Evolutionary conservation across 2,113 vertebrate genomes (phyloP), one percentile per base, ranked within the genome.

Genomic region (Centrocercus urophasianus): DNA sequence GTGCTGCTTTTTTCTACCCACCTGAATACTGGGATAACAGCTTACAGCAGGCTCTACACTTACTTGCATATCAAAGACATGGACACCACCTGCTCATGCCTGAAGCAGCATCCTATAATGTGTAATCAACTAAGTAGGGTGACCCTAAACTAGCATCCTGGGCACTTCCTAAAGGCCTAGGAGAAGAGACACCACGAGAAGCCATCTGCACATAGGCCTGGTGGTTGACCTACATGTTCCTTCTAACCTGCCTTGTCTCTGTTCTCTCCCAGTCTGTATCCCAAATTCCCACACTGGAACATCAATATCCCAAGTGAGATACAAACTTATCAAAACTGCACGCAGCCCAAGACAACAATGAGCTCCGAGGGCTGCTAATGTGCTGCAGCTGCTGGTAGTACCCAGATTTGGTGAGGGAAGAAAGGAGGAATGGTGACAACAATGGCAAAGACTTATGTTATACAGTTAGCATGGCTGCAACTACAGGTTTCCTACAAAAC

Each of bases 261-360:
- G 10, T 13, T 71, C 81, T 40, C 45, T 38, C 18, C 30, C 50
- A 24, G 61, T 9, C 45, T 1, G 0, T 24, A 61, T 22, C 43
- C 42, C 73, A 22, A 11, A 54, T 28, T 79, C 18, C 52, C 34
- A 48, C 21, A 24, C 45, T 47, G 57, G 77, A 38, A 59, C 12
- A 8, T 0, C 12, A 8, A 1, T 18, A 40, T 40, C 34, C 48
- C 32, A 67, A 42, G n/a, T 5, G 38, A 36, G 45, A 65, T 2
- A 16, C 32, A 34, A 34, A 8, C 61, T 43, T 45, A 71, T 20
- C 64, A 36, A 42, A 77, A 60, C n/a, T 14, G 17, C 38, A 11
- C 0, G 0, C 17, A 38, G 40, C 34, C 47, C 61, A 43, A 50
- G 61, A 30, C 30, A 18, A 14, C 0, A 4, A 34, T 4, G 71